Evolutionary conservation across 2,113 vertebrate genomes (phyloP), one percentile per base, ranked within the genome.

Genomic region (Triplophysa siluroides): DNA sequence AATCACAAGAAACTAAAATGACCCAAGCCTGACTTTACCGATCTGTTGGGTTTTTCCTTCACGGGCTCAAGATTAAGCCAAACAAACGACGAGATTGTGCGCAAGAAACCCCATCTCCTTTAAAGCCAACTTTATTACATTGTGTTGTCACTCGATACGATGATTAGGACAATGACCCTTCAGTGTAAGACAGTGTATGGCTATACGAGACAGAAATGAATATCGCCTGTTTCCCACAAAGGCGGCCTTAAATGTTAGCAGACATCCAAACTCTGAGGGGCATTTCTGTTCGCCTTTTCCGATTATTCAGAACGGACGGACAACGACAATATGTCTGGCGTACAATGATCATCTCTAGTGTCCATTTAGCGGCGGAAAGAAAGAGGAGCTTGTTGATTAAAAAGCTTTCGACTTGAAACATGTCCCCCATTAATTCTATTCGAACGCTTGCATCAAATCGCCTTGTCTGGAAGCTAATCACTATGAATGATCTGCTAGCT

Each of bases 121-220:
- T 85, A 78, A 83, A 78, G 84, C 82, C 68, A 78, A 68, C 70
- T 82, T 82, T 84, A 87, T 88, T 86, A 81, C 72, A 81, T 85
- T 85, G 64, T 85, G 76, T 68, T 54, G 83, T 82, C 78, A 86
- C 50, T 41, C 29, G 78, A 88, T 84, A 82, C 81, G 63, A 83
- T 83, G 75, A 78, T 79, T 56, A 74, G 77, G n/a, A 85, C 85
- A 86, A 86, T 82, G 77, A 58, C 70, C 77, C 56, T 52, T 76
- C 79, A 87, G 67, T 85, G 83, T 87, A 79, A 58, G 60, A 58
- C 65, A 71, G 78, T 79, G 64, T 73, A 63, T 47, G 54, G 33
- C 54, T 61, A 79, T 83, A 78, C 83, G 73, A 60, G 65, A 77
- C 70, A 81, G 84, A 68, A 85, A 85, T 83, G 80, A 84, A 84